Evolutionary conservation across 1,140 invertebrate species (phyloP).

Genomic region (Lerema accius): DNA sequence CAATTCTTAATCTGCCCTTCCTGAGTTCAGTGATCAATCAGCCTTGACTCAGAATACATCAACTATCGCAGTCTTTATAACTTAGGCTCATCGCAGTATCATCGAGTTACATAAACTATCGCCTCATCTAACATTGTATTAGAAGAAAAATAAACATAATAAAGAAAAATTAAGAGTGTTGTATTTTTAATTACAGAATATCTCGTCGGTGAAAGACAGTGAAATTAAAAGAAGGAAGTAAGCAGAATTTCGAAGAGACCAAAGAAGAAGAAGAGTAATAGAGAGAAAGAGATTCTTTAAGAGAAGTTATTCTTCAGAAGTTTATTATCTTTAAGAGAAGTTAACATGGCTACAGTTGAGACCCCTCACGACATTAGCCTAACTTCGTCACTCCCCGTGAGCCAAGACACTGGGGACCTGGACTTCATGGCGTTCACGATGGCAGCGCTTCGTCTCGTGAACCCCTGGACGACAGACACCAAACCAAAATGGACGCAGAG

Average conservation of each 20-base stretch:
- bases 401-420: constrained; percentile 59
- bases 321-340: no score
- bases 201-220: neutral
- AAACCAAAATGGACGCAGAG: constrained; percentile 51
- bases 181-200: neutral
- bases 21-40: constrained; percentile 4
- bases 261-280: neutral
- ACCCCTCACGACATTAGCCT: constrained; percentile 59
- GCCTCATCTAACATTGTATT: neutral
- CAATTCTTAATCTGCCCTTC: constrained; percentile 37
- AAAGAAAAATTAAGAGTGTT: neutral
- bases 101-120: constrained; percentile 3
- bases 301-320: no score
- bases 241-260: constrained; percentile 1
- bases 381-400: constrained; percentile 51
- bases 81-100: neutral
- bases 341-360: constrained; percentile 71
- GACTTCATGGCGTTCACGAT: constrained; percentile 74
- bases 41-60: neutral
- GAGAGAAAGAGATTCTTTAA: no score
- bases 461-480: constrained; percentile 63
- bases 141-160: neutral
- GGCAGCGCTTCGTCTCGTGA: constrained; percentile 75
- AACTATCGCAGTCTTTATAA: neutral
- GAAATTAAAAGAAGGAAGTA: neutral